Conservation (phyloP, 2,888 invertebrate genomes). For the Phengaris arion region DNA sequence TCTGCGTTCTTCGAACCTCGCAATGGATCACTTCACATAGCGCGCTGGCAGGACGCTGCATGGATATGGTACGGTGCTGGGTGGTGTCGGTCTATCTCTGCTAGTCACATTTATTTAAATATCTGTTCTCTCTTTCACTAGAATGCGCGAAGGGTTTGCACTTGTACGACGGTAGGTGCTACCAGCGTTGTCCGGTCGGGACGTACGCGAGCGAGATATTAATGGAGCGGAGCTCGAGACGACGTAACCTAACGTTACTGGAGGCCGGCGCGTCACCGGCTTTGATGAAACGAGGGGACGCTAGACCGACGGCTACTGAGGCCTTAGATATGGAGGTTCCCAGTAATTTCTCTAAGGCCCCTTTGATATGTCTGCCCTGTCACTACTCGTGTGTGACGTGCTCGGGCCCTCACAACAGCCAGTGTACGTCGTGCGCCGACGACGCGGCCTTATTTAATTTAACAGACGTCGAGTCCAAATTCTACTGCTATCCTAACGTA, state of each 20-base stretch:
- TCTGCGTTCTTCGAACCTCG: conserved; percentile 55
- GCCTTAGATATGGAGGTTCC: conserved; percentile 61
- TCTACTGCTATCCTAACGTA: conserved; percentile 74
- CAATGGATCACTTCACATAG: conserved; percentile 57
- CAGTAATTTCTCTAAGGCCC: conserved; percentile 50
- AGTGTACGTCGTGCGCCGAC: conserved; percentile 83
- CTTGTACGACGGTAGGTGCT: conserved; percentile 81
- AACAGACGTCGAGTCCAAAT: conserved; percentile 62
- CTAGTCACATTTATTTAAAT: conserved; percentile 52
- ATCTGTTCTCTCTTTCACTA: conserved; percentile 78
- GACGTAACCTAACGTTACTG: conserved; percentile 64
- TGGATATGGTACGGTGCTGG: conserved; percentile 72
- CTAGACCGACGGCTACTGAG: conserved; percentile 51
- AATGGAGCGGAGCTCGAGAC: conserved; percentile 61
- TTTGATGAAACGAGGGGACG: conserved; percentile 56
- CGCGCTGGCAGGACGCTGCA: conserved; percentile 64
- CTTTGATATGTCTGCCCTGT: conserved; percentile 81
- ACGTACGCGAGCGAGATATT: conserved; percentile 70
- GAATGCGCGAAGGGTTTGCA: conserved; percentile 82
- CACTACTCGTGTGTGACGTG: conserved; percentile 88
- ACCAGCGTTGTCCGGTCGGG: conserved; percentile 77
- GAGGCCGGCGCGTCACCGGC: conserved; percentile 45
- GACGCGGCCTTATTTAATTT: conserved; percentile 80
- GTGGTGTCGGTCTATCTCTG: conserved; percentile 62
- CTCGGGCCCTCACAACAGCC: conserved; percentile 83